phyloP scores from a whole-genome alignment of 2,888 invertebrate species.

The Cantharis flavilabris region DNA sequence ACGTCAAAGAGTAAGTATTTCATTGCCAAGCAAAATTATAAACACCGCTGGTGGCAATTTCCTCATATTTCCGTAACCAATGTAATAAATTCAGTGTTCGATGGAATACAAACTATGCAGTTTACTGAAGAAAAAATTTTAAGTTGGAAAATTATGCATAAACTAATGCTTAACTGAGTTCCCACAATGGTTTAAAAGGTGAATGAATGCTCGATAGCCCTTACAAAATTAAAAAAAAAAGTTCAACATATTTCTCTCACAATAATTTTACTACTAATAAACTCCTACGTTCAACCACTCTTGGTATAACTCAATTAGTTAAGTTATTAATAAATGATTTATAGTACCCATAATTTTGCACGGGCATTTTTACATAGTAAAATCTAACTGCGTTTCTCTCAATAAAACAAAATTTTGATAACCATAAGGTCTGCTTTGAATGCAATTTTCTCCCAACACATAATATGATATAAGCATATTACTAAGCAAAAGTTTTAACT shows the following conservation, averaged over 20 bases:
- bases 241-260: background rate
- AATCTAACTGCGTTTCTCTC: background rate
- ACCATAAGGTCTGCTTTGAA: background rate
- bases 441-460: background rate
- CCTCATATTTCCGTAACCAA: slow-evolving; percentile 7
- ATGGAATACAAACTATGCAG: slow-evolving; percentile 5
- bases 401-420: background rate
- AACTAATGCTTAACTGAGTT: background rate
- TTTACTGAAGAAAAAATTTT: background rate
- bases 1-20: slow-evolving; percentile 13
- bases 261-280: background rate
- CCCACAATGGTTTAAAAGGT: slow-evolving; percentile 1
- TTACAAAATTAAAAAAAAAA: background rate
- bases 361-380: background rate
- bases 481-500: too few species aligned
- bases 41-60: slow-evolving; percentile 14
- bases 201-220: background rate
- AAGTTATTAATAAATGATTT: background rate
- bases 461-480: too few species aligned
- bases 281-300: background rate
- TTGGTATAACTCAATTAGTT: background rate
- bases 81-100: slow-evolving; percentile 10
- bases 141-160: slow-evolving; percentile 3
- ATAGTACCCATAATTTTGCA: background rate
- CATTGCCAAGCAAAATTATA: slow-evolving; percentile 7